Conservation (phyloP, 2,797 vertebrate species). For the Phalloptychus januarius region DNA sequence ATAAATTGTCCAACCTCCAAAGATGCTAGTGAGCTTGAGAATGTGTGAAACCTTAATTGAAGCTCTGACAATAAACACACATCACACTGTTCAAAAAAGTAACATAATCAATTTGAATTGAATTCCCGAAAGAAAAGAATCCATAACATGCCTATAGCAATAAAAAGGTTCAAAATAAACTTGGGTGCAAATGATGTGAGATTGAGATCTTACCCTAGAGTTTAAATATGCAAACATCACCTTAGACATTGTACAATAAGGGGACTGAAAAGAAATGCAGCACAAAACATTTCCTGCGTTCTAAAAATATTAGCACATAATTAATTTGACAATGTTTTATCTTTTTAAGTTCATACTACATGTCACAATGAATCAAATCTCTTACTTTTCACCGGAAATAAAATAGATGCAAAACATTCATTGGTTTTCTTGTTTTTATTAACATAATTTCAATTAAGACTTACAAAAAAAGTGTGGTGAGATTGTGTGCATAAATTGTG, state of each 20-base stretch:
- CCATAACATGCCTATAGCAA: not conserved
- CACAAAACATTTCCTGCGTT: not conserved
- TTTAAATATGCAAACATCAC: constrained; percentile 1
- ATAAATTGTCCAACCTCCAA: not conserved
- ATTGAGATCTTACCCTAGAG: not conserved
- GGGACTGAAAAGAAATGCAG: constrained; percentile 3
- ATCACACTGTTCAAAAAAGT: not conserved
- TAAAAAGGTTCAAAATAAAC: not conserved
- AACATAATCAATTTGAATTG: not conserved
- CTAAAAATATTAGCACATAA: not conserved
- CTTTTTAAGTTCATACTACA: not conserved
- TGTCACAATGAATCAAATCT: not conserved
- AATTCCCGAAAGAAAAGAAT: not conserved
- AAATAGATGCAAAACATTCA: not conserved
- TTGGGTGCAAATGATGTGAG: constrained; percentile 6
- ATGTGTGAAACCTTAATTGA: not conserved
- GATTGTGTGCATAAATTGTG: not conserved
- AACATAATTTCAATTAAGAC: not conserved
- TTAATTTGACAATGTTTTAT: not conserved
- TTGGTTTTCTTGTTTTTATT: not conserved
- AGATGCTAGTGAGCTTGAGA: not conserved
- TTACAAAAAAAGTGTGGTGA: not conserved
- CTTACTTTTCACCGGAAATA: not conserved
- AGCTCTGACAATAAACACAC: not conserved
- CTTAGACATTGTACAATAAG: constrained; percentile 3